Percentiles rank a stretch among this genome's conserved stretches.
phyloP scores from a whole-genome alignment of 2,888 invertebrate genomes.

The Embidobia sp. region DNA sequence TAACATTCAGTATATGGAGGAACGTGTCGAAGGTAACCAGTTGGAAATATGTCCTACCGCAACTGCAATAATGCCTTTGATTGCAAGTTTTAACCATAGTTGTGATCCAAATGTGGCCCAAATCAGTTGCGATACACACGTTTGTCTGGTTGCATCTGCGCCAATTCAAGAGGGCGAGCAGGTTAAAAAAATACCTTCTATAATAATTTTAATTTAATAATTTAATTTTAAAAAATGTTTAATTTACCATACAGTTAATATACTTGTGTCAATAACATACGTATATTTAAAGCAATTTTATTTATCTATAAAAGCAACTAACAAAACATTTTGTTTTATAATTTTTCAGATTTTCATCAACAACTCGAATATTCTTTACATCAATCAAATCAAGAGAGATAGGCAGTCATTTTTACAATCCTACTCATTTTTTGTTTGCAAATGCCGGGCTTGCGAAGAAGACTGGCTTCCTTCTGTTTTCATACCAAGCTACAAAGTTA shows the following conservation, averaged over 20 bases:
- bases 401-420: slow-evolving; percentile 1
- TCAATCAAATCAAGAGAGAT: neutral
- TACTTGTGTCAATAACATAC: too few relatives aligned
- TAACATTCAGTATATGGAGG: too few relatives aligned
- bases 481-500: slow-evolving; percentile 13
- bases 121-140: slow-evolving; percentile 4
- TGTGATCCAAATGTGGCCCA: slow-evolving; percentile 12
- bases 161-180: slow-evolving; percentile 5
- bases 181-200: neutral
- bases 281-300: too few relatives aligned
- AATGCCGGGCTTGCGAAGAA: slow-evolving; percentile 23
- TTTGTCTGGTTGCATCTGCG: neutral
- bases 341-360: slow-evolving; percentile 12
- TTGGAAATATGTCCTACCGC: too few relatives aligned
- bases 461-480: neutral
- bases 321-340: too few relatives aligned
- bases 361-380: neutral
- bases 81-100: slow-evolving; percentile 13
- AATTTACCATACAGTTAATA: too few relatives aligned
- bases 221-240: too few relatives aligned
- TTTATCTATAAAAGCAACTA: too few relatives aligned
- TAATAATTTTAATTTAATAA: neutral
- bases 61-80: slow-evolving; percentile 9
- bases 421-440: slow-evolving; percentile 9
- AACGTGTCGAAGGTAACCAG: too few relatives aligned